These are phyloP conservation scores for Stratiolaelaps scimitus DNA, from an alignment of 1,140 invertebrate genomes.

Conservation along the genomic window DNA sequence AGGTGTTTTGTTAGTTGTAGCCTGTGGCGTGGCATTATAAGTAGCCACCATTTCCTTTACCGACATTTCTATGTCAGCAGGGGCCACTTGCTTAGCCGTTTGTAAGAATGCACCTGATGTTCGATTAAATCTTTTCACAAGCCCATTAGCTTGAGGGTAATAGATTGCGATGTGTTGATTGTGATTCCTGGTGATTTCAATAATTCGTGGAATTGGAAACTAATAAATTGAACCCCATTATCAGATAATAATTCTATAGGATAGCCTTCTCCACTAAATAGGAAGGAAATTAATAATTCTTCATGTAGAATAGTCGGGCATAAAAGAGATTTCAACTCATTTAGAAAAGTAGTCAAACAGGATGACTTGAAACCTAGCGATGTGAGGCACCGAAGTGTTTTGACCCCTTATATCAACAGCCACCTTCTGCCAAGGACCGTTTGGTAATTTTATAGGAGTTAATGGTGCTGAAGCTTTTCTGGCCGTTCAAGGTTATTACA, in stretches of 20 bases:
- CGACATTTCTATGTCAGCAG: no score
- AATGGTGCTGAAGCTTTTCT: conserved; percentile 18
- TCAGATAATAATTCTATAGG: conserved; percentile 30
- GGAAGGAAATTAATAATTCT: conserved; percentile 31
- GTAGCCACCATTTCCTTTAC: conserved; percentile 1
- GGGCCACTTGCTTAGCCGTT: no score
- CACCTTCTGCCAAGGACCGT: conserved; percentile 29
- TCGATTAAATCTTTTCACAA: background rate
- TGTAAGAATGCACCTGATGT: background rate
- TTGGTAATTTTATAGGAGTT: conserved; percentile 28
- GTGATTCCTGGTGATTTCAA: background rate
- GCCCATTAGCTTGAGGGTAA: background rate
- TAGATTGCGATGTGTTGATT: background rate
- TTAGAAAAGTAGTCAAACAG: conserved; percentile 31
- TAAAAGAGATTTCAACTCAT: conserved; percentile 31
- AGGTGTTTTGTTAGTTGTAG: no score
- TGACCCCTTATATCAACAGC: conserved; percentile 31
- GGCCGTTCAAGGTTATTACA: conserved; percentile 30
- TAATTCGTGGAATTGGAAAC: conserved; percentile 28
- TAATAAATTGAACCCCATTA: conserved; percentile 33
- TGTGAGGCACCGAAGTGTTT: conserved; percentile 27
- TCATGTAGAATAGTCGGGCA: conserved; percentile 18
- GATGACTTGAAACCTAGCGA: conserved; percentile 26
- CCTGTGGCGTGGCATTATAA: conserved; percentile 23
- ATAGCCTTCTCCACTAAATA: conserved; percentile 30